A percentile compares a stretch with the other conserved stretches of the same genome.
These are phyloP conservation scores for Chalcosyrphus nemorum DNA, from an alignment of 2,888 invertebrate genomes.

Conservation along the genomic window DNA sequence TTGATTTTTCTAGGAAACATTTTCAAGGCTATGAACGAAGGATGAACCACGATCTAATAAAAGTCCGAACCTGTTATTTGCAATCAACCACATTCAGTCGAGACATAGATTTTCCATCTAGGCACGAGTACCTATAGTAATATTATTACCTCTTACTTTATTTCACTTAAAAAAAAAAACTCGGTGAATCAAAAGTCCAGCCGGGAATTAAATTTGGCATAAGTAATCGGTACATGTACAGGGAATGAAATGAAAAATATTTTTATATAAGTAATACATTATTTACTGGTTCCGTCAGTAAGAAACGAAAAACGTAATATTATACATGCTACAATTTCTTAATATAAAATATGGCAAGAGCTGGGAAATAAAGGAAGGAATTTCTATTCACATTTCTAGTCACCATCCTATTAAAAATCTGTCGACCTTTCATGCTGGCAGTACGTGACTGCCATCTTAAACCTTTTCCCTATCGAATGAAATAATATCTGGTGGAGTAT, in stretches of 20 bases:
- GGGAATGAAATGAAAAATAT: not conserved
- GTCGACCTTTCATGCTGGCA: slow-evolving; percentile 62
- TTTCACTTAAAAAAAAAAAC: not conserved
- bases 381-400: slow-evolving; percentile 51
- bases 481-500: slow-evolving; percentile 28
- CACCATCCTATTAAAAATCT: slow-evolving; percentile 64
- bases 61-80: not conserved
- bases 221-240: not conserved
- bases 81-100: not conserved
- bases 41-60: not conserved
- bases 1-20: not conserved
- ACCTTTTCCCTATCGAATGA: slow-evolving; percentile 9
- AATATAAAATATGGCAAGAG: slow-evolving; percentile 27
- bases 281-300: not conserved
- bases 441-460: slow-evolving; percentile 50
- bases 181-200: not conserved
- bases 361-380: slow-evolving; percentile 24
- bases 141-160: not conserved
- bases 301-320: slow-evolving; percentile 32
- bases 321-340: slow-evolving; percentile 38
- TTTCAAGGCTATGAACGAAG: not conserved
- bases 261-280: not conserved
- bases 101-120: not conserved
- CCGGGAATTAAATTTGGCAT: not conserved
- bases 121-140: too few relatives aligned